phyloP scores from a whole-genome alignment of 2,113 vertebrate species.

The Ascaphus truei region DNA sequence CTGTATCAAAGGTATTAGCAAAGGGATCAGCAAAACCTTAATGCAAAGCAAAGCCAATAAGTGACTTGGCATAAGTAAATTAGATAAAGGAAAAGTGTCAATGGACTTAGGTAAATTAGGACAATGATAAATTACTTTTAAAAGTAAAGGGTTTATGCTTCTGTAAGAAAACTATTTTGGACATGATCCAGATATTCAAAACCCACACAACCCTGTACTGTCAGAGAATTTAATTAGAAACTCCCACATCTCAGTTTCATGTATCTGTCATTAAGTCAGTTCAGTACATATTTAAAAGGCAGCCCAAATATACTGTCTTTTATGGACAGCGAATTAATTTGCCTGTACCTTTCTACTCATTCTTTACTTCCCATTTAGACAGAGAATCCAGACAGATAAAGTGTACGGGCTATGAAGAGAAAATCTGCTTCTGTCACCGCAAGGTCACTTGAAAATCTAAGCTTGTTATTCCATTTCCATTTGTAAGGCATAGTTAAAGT shows the following conservation, averaged over 20 bases:
- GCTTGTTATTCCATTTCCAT: too few species aligned
- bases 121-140: conserved; percentile 40
- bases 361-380: too few species aligned
- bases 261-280: conserved; percentile 24
- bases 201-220: conserved; percentile 26
- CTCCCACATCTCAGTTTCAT: conserved; percentile 24
- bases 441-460: too few species aligned
- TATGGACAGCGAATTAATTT: conserved; percentile 33
- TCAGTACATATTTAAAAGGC: conserved; percentile 11
- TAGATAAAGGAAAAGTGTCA: conserved; percentile 40
- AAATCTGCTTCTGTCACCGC: too few species aligned
- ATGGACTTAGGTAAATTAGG: conserved; percentile 28
- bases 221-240: conserved; percentile 32
- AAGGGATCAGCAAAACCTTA: conserved; percentile 1
- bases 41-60: conserved; percentile 32
- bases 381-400: conserved; percentile 2
- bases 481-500: too few species aligned
- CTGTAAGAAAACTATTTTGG: conserved; percentile 30
- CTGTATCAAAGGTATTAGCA: background rate
- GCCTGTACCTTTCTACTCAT: background rate
- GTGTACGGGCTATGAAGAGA: too few species aligned
- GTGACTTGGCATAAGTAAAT: conserved; percentile 33
- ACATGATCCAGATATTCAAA: conserved; percentile 28
- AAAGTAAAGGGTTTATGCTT: conserved; percentile 27
- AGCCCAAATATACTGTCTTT: conserved; percentile 4